phyloP scores from a whole-genome alignment of 2,113 vertebrate species.

The Salvelinus sp. region DNA sequence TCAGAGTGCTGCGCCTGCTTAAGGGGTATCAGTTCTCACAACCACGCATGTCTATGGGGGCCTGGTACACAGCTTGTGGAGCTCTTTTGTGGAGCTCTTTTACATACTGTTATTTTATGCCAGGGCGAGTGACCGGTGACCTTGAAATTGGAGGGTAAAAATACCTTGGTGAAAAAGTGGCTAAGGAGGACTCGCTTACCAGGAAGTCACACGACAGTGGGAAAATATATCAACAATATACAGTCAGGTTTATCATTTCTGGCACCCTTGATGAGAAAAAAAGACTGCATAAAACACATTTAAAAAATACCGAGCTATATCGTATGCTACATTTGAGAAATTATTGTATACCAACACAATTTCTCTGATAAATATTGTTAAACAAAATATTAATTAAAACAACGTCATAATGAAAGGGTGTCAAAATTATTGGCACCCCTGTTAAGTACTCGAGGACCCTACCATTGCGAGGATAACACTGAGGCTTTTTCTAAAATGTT shows the following conservation, averaged over 20 bases:
- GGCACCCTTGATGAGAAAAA: too few species aligned
- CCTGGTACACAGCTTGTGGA: neutral
- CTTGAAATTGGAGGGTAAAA: conserved; percentile 38
- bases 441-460: too few species aligned
- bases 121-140: conserved; percentile 4
- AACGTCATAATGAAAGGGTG: too few species aligned
- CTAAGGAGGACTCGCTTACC: conserved; percentile 13
- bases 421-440: too few species aligned
- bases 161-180: conserved; percentile 32
- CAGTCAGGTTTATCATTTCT: neutral
- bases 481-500: too few species aligned
- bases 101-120: neutral
- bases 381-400: too few species aligned
- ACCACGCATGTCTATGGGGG: conserved; percentile 7
- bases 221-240: conserved; percentile 19
- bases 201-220: conserved; percentile 32
- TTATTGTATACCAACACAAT: too few species aligned
- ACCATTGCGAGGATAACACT: too few species aligned
- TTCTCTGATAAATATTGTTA: too few species aligned
- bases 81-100: conserved; percentile 9
- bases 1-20: neutral
- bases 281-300: too few species aligned
- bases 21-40: conserved; percentile 12
- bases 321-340: too few species aligned
- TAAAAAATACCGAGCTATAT: too few species aligned